Evolutionary conservation across 2,113 vertebrate genomes (phyloP).

Genomic region (Heptranchias perlo): DNA sequence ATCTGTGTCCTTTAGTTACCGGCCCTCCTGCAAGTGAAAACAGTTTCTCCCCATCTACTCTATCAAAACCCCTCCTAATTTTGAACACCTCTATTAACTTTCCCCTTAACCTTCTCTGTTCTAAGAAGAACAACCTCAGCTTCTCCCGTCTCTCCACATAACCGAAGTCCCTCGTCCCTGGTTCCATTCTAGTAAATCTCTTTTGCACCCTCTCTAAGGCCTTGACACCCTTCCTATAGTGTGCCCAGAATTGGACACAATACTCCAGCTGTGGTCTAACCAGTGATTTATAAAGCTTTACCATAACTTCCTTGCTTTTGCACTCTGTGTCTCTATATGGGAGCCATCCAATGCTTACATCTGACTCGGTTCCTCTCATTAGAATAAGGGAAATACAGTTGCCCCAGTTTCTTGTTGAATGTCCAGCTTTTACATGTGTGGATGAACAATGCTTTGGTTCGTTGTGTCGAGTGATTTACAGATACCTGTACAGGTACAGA

Average conservation of each 20-base stretch:
- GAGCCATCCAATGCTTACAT: not conserved
- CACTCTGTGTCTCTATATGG: not conserved
- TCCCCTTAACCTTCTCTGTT: not conserved
- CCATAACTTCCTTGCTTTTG: not conserved
- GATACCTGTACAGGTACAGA: constrained; percentile 57
- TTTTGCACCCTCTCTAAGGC: not conserved
- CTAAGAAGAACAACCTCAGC: not conserved
- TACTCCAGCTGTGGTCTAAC: not conserved
- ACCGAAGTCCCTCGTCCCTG: not conserved
- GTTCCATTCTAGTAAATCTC: not conserved
- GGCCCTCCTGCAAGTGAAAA: not conserved
- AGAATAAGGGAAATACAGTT: not conserved
- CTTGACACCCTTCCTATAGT: not conserved
- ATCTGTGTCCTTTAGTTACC: not conserved
- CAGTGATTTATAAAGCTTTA: not conserved
- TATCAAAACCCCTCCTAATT: not conserved
- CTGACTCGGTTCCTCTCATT: not conserved
- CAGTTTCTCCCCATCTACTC: not conserved
- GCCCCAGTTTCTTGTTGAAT: not conserved
- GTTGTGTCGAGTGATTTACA: constrained; percentile 44
- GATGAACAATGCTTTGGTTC: not conserved
- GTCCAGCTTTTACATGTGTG: not conserved
- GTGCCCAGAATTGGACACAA: not conserved
- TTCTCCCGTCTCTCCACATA: not conserved
- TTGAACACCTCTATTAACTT: not conserved